phyloP scores from a whole-genome alignment of 2,888 invertebrate genomes.

The Clusia tigrina region DNA sequence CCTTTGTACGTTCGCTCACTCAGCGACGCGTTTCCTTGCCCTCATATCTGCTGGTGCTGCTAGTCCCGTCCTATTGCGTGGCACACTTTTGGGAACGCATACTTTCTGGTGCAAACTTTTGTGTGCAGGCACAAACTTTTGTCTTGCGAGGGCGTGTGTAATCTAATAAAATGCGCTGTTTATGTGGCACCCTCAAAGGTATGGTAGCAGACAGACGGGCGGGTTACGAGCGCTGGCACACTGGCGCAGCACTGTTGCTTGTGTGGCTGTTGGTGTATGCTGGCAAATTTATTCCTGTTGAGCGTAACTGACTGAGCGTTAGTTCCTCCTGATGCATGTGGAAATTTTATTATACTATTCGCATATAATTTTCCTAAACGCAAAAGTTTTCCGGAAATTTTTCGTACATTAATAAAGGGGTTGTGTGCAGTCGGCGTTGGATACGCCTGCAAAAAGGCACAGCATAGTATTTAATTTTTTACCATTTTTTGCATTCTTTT shows the following conservation, averaged over 20 bases:
- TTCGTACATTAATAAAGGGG: no score
- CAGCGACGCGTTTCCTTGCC: no score
- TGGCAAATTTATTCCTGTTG: slow-evolving; percentile 12
- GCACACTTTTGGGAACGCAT: slow-evolving; percentile 18
- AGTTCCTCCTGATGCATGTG: background rate
- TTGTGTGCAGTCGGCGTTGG: no score
- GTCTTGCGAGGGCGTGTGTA: slow-evolving; percentile 42
- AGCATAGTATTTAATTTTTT: no score
- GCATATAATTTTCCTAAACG: slow-evolving; percentile 19
- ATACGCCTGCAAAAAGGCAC: no score
- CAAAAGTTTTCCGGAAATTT: slow-evolving; percentile 13
- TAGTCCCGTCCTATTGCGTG: background rate
- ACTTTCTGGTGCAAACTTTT: no score
- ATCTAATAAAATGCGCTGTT: slow-evolving; percentile 56
- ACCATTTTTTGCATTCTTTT: no score
- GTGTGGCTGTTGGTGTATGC: no score
- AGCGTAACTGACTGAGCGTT: background rate
- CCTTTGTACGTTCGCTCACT: no score
- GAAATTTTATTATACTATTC: slow-evolving; percentile 27
- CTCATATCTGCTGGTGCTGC: no score
- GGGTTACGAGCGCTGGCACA: slow-evolving; percentile 2
- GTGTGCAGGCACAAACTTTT: slow-evolving; percentile 29
- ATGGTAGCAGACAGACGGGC: background rate
- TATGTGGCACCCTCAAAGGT: slow-evolving; percentile 42
- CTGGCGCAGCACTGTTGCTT: no score